Evolutionary conservation across 2,113 vertebrate species (phyloP), one percentile per base, ranked within the genome.

Genomic region (Hippoglossus stenolepis): DNA sequence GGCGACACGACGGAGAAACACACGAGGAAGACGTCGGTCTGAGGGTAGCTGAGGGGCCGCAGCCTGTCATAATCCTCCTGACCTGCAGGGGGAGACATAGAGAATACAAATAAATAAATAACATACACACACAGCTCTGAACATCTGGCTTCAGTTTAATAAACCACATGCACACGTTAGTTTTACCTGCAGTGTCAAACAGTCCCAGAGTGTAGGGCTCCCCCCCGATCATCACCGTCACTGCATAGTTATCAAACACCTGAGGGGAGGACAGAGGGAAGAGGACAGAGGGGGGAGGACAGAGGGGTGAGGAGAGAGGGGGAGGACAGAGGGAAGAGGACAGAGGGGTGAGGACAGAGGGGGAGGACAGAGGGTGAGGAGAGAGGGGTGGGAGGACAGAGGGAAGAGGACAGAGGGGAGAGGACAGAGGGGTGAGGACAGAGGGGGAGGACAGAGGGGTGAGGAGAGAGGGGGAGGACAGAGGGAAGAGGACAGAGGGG

Each of bases 171-270:
- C 23, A 40, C 18, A 12, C 14, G 5, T 20, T 26, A 4, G 59
- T n/a, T 51, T 93, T 87, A 98, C 97, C 97, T 95, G 97, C 97
- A 70, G 97, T 99, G 91, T 99, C 97, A 77, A 99, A 99, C 80
- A 98, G 95, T 88, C 97, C 97, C 79, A 99, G 90, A 85, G 97
- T 99, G 90, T 98, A 99, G 68, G 97, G 97, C 91, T 98, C 97
- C 74, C 97, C 97, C 69, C 97, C 96, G 56, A 99, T 99, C 97
- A 99, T 99, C 95, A 98, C 97, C 3, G 97, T 98, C 86, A 98
- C 97, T 75, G 97, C 97, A 95, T 99, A 99, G 94, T 99, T 99
- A 91, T 99, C 97, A 24, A 99, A 98, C 90, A 98, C 97, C 97
- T 98, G 87, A 69, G 58, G 35, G 23, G 38, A 5, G 3, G 18